A percentile compares a stretch with the other conserved stretches of the same genome.
phyloP scores from a whole-genome alignment of 2,113 vertebrate genomes.

The Phalacrocorax pelagicus region DNA sequence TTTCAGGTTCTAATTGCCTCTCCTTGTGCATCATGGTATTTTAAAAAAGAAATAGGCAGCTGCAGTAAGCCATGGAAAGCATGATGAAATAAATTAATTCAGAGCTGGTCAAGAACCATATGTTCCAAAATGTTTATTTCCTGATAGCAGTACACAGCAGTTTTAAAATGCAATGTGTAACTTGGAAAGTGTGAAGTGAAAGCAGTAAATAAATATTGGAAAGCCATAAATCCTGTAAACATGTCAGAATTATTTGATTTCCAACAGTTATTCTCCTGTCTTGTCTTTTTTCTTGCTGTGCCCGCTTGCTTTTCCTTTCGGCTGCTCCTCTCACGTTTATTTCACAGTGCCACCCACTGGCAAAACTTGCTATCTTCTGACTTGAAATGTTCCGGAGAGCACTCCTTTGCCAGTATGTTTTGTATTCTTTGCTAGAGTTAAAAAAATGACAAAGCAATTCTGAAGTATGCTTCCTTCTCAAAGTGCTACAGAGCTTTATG shows the following conservation, averaged over 20 bases:
- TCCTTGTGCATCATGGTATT: background rate
- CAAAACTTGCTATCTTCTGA: background rate
- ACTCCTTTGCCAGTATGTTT: background rate
- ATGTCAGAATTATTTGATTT: background rate
- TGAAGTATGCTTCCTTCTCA: background rate
- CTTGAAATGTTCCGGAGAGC: background rate
- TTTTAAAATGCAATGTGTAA: slow-evolving; percentile 46
- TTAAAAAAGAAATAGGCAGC: background rate
- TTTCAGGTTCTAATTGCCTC: background rate
- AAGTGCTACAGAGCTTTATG: background rate
- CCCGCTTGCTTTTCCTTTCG: accelerated
- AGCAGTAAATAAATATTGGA: slow-evolving; percentile 11
- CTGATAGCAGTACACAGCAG: background rate
- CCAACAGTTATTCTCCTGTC: background rate
- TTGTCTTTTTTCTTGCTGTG: background rate
- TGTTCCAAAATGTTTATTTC: slow-evolving; percentile 30
- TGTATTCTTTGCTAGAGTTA: background rate
- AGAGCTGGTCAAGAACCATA: background rate
- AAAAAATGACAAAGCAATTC: background rate
- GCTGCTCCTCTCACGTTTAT: background rate
- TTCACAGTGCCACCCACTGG: slow-evolving; percentile 19
- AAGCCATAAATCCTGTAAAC: background rate
- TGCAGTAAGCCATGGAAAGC: background rate
- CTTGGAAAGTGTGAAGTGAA: slow-evolving; percentile 34
- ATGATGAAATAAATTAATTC: background rate